A percentile compares a stretch with the other conserved stretches of the same genome.
phyloP scores from a whole-genome alignment of 2,888 invertebrate genomes.

The Cataglyphis rosenhaueri region DNA sequence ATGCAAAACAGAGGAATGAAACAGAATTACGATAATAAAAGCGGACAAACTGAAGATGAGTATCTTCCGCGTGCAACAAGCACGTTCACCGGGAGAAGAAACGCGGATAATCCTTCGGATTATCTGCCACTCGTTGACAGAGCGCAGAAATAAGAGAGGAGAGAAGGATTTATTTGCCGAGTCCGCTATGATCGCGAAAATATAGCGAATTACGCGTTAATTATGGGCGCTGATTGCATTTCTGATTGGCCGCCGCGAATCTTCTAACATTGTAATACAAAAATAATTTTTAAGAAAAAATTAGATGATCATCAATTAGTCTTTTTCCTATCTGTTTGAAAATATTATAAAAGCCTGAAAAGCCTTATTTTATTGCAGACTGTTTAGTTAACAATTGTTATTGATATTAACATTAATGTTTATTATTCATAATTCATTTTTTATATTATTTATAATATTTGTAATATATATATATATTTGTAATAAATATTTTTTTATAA shows the following conservation, averaged over 20 bases:
- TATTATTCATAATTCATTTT: background rate
- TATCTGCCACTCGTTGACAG: background rate
- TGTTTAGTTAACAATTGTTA: background rate
- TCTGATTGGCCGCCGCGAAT: conserved; percentile 34
- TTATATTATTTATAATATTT: background rate
- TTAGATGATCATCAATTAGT: background rate
- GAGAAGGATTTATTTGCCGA: conserved; percentile 42
- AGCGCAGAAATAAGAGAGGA: conserved; percentile 31
- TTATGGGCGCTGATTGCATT: conserved; percentile 47
- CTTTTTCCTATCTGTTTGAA: background rate
- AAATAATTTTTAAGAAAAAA: conserved; percentile 9
- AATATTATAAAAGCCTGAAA: background rate
- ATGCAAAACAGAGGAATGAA: background rate
- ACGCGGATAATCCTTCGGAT: background rate
- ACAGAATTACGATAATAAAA: conserved; percentile 9
- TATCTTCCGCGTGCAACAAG: conserved; percentile 36
- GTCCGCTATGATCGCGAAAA: conserved; percentile 30
- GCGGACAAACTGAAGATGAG: background rate
- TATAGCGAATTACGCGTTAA: conserved; percentile 51
- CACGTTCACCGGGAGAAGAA: conserved; percentile 7
- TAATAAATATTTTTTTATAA: background rate
- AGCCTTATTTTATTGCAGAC: background rate
- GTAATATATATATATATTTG: background rate
- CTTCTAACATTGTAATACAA: conserved; percentile 13
- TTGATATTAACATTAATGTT: background rate